A percentile compares a stretch with the other conserved stretches of the same genome.
These are phyloP conservation scores for Cinara cedri DNA, from an alignment of 2,888 invertebrate species.

Conservation along the genomic window DNA sequence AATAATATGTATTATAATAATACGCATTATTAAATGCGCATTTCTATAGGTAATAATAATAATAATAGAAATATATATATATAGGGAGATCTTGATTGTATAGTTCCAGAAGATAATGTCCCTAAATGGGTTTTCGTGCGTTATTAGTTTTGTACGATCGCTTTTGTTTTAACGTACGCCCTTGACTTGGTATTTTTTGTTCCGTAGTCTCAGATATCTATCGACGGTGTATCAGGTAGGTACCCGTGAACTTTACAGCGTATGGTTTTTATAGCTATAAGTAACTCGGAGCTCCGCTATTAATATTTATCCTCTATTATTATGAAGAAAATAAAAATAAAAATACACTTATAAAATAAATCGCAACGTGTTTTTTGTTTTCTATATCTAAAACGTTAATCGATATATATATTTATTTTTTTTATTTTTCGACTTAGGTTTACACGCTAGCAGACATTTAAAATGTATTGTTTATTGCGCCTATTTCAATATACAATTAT, in stretches of 20 bases:
- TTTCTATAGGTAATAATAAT: background rate
- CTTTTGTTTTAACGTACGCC: background rate
- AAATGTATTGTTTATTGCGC: background rate
- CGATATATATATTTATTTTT: background rate
- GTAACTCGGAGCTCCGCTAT: background rate
- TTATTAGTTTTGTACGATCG: background rate
- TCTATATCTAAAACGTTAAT: background rate
- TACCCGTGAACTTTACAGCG: background rate
- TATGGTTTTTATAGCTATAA: too few species aligned
- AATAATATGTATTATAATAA: background rate
- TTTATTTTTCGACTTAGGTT: too few species aligned
- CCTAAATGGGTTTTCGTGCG: background rate
- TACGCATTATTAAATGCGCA: too few species aligned
- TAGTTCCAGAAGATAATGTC: background rate
- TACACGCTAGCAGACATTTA: too few species aligned
- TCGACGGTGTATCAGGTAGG: background rate
- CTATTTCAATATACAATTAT: too few species aligned
- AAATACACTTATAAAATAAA: background rate
- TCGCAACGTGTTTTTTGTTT: background rate
- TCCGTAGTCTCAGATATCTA: background rate
- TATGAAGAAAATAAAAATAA: background rate
- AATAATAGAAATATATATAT: too few species aligned
- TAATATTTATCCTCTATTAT: background rate
- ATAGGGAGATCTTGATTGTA: too few species aligned
- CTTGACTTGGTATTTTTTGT: background rate